Evolutionary conservation across 2,797 vertebrate species (phyloP), one percentile per base, ranked within the genome.

Genomic region (Leptodactylus fallax): DNA sequence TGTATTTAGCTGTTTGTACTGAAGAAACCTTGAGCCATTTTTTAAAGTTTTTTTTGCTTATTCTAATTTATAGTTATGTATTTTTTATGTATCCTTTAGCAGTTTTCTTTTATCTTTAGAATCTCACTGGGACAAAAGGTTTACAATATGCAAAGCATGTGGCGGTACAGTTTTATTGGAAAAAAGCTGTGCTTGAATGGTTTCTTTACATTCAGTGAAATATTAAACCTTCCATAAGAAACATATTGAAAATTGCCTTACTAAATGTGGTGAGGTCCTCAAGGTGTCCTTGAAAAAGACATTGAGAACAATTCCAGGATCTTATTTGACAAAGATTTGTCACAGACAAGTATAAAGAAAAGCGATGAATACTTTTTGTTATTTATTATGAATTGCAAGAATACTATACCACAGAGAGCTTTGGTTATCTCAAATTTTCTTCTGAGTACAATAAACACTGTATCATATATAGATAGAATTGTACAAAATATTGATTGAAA

Each of bases 71-170:
- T 23, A 9, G 45, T 49, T 74, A 74, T 51, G 3, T 11, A 21
- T 49, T 77, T 77, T 77, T 77, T 77, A 51, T 77, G 74, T 53
- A 51, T 77, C 74, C 14, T 77, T 74, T 51, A 49, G 49, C 19
- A 23, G 47, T 77, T 77, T 12, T 23, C 49, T 53, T 72, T 72
- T 53, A 77, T 77, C 47, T 51, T 77, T 77, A 53, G 49, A 77
- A n/a, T 77, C 6, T 77, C 19, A 13, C 47, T 21, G 16, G 21
- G 47, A 76, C 72, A 76, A 77, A 77, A 23, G 74, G 19, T 23
- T 77, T 53, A 77, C 74, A 77, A 53, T 53, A 77, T 77, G 74
- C n/a, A 14, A 2, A 23, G 74, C 49, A 53, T 77, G 49, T 13
- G 45, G 0, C 49, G 51, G 17, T 74, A 51, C 47, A 23, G 47